These are phyloP conservation scores for Peucedramus taeniatus DNA, from an alignment of 2,113 vertebrate species.

Conservation along the genomic window DNA sequence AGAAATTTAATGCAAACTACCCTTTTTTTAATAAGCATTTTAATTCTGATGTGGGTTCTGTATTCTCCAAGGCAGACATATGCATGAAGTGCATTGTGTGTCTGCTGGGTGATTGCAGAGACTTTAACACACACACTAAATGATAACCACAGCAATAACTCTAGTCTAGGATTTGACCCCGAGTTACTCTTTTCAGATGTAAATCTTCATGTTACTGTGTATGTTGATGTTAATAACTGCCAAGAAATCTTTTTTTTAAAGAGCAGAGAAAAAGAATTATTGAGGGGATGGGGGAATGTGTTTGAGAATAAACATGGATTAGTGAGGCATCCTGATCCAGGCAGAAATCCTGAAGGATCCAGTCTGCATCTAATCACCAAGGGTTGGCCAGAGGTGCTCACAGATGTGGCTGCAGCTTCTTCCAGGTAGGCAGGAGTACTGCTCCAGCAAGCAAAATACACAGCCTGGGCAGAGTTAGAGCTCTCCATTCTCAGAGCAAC, in stretches of 20 bases:
- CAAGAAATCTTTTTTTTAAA: neutral
- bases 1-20: neutral
- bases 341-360: neutral
- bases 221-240: neutral
- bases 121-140: neutral
- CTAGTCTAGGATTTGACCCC: neutral
- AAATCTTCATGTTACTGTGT: neutral
- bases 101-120: neutral
- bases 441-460: neutral
- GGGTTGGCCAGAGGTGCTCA: neutral
- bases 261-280: neutral
- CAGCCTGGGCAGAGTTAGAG: neutral
- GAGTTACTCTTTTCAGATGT: neutral
- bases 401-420: neutral
- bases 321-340: neutral
- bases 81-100: neutral
- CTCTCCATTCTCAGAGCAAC: neutral
- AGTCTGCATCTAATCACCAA: neutral
- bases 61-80: neutral
- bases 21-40: neutral
- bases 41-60: neutral
- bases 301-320: neutral
- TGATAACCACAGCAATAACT: neutral
- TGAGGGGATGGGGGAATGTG: neutral
- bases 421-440: neutral